Evolutionary conservation across 1,140 invertebrate species (phyloP).

Genomic region (Sinella curviseta): DNA sequence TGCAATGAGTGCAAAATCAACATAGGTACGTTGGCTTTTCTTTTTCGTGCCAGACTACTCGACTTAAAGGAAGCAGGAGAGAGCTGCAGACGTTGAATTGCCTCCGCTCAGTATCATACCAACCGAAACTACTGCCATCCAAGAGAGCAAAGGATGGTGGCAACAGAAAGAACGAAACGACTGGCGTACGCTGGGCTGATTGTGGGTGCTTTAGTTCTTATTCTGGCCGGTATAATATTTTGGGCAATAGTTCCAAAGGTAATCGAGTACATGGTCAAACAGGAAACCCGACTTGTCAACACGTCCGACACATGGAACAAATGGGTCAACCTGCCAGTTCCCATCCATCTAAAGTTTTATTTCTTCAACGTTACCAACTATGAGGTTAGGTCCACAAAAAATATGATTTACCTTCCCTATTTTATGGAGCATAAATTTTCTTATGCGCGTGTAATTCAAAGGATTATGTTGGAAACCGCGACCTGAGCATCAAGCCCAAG

Average conservation of each 20-base stretch:
- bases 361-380: slow-evolving; percentile 9
- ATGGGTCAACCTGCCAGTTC: neutral
- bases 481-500: no score
- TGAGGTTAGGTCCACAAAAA: neutral
- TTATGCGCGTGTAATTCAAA: no score
- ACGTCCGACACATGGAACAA: neutral
- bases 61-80: no score
- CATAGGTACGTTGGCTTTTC: no score
- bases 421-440: neutral
- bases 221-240: neutral
- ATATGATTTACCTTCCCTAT: neutral
- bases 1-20: no score
- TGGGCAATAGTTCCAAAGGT: slow-evolving; percentile 12
- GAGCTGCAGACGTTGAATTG: no score
- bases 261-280: neutral
- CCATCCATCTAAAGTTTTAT: neutral
- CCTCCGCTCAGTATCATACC: no score
- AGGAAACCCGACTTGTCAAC: neutral
- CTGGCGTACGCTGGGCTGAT: neutral
- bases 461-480: no score
- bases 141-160: no score
- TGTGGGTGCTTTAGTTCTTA: neutral
- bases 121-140: no score
- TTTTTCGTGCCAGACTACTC: no score
- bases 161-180: neutral